phyloP scores from a whole-genome alignment of 2,113 vertebrate species.

The Diadophis punctatus region DNA sequence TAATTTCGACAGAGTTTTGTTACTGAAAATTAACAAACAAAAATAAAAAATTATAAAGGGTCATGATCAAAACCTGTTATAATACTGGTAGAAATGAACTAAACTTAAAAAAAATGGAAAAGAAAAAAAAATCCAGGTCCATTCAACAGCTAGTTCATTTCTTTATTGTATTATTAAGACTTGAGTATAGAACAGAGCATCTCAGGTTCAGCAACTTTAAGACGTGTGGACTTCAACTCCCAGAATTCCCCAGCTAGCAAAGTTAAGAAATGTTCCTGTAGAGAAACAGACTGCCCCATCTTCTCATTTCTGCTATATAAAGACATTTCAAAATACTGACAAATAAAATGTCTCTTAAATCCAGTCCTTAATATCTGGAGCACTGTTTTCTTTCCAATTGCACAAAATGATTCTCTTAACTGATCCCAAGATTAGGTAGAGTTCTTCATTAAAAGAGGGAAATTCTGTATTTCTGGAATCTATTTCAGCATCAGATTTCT shows the following conservation, averaged over 20 bases:
- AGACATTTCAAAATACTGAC: neutral
- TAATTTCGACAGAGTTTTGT: too few relatives aligned
- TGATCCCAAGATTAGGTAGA: neutral
- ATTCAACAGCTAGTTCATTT: neutral
- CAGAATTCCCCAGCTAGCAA: too few relatives aligned
- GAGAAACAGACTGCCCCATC: neutral
- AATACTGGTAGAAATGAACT: neutral
- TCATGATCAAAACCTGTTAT: neutral
- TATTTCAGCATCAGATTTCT: too few relatives aligned
- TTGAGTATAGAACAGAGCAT: too few relatives aligned
- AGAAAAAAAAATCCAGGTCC: neutral
- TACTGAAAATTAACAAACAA: too few relatives aligned
- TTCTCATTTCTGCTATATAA: neutral
- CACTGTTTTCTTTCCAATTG: neutral
- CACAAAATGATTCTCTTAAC: neutral
- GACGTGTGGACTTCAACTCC: too few relatives aligned
- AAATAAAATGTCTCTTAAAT: neutral
- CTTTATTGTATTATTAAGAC: neutral
- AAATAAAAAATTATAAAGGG: neutral
- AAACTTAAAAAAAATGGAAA: neutral
- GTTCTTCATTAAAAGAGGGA: neutral
- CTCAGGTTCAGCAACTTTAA: too few relatives aligned
- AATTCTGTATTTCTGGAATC: neutral
- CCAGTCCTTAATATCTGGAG: neutral
- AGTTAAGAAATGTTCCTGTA: too few relatives aligned